These are phyloP conservation scores for Petroica traversi DNA, from an alignment of 2,113 vertebrate species.

Conservation along the genomic window DNA sequence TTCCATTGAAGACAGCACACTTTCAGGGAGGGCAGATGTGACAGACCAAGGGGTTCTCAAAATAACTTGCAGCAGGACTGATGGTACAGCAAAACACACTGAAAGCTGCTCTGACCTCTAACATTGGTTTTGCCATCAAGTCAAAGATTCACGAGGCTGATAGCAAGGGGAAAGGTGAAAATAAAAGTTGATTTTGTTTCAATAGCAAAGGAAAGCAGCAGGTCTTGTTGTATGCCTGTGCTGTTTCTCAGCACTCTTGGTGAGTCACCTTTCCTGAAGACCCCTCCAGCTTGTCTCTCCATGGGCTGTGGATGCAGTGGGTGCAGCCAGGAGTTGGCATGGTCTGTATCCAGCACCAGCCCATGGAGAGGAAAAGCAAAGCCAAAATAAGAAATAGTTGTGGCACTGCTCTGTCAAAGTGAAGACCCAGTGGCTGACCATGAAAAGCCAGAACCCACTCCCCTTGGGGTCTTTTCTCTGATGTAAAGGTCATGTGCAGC, in stretches of 20 bases:
- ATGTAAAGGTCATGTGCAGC: not conserved
- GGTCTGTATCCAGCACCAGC: not conserved
- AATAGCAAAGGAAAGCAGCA: not conserved
- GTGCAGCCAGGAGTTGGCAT: not conserved
- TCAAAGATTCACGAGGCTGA: fast-evolving
- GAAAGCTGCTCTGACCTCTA: not conserved
- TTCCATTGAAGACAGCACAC: fast-evolving
- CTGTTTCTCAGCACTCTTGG: not conserved
- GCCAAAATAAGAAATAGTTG: not conserved
- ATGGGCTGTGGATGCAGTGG: fast-evolving
- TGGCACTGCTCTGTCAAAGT: not conserved
- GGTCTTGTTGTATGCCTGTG: fast-evolving
- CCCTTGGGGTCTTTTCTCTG: not conserved
- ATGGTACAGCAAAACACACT: not conserved
- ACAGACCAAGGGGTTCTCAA: not conserved
- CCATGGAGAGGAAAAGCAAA: not conserved
- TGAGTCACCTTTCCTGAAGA: not conserved
- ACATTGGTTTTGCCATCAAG: fast-evolving
- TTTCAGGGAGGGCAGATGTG: not conserved
- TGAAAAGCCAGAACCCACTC: not conserved
- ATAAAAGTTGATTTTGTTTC: not conserved
- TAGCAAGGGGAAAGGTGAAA: not conserved
- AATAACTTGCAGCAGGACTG: not conserved
- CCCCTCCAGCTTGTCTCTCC: not conserved
- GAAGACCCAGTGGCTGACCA: fast-evolving